Evolutionary conservation across 2,888 invertebrate species (phyloP).

Genomic region (Ophraella communa): DNA sequence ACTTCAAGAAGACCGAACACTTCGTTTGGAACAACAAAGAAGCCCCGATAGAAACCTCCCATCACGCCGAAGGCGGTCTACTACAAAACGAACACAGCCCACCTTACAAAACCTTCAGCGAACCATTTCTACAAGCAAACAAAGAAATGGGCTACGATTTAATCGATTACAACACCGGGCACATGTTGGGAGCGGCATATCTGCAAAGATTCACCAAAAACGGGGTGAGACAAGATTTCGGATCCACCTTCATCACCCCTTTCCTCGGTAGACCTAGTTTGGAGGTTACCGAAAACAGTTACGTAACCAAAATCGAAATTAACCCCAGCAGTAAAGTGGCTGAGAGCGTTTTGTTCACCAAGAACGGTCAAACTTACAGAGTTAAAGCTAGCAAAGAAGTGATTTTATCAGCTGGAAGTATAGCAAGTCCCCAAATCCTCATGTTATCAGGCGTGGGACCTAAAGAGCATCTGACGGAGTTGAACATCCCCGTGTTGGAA

Average conservation of each 20-base stretch:
- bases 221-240: slow-evolving; percentile 77
- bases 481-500: slow-evolving; percentile 67
- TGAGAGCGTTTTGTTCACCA: slow-evolving; percentile 71
- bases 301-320: slow-evolving; percentile 67
- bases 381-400: slow-evolving; percentile 73
- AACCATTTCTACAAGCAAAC: slow-evolving; percentile 69
- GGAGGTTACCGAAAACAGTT: slow-evolving; percentile 72
- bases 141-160: slow-evolving; percentile 71
- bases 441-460: slow-evolving; percentile 84
- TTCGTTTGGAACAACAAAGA: slow-evolving; percentile 21
- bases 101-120: slow-evolving; percentile 22
- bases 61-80: slow-evolving; percentile 33
- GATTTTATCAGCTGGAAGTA: slow-evolving; percentile 77
- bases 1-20: slow-evolving; percentile 44
- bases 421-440: slow-evolving; percentile 82
- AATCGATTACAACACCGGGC: slow-evolving; percentile 73
- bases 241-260: slow-evolving; percentile 77
- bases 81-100: slow-evolving; percentile 37
- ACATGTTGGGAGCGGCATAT: slow-evolving; percentile 68
- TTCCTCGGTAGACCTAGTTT: slow-evolving; percentile 69
- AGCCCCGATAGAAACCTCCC: slow-evolving; percentile 18
- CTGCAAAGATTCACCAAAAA: slow-evolving; percentile 69
- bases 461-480: slow-evolving; percentile 63
- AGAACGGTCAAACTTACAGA: slow-evolving; percentile 63
- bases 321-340: slow-evolving; percentile 66